Base-by-base conservation (phyloP, 2,113 vertebrate genomes). In the Hepsetus odoe region DNA sequence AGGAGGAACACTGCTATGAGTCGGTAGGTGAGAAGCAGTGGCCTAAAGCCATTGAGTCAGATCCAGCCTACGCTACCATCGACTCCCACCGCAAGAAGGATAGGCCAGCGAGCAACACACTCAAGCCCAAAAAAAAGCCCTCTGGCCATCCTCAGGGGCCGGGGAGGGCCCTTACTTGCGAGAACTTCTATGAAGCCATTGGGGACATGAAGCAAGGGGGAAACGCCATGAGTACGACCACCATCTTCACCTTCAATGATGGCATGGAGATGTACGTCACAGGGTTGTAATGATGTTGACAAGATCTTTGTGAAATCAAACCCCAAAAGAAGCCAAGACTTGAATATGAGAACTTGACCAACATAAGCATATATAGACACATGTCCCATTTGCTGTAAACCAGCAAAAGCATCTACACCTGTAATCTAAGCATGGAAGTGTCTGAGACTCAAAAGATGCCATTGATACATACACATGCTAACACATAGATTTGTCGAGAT, bases 211-310 rank as follows among this genome's bases (percentile, higher is more conserved):
- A 92, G 86, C 88, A 91, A 82, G 91, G 89, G 9, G 86, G 40
- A 66, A 89, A 75, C 79, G 85, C 81, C 82, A 86, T 91, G 64
- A 88, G 91, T 86, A 93, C 91, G 84, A 94, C 92, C 75, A 93
- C 92, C 85, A 92, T 94, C 83, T 93, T 94, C 84, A 93, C 91
- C 51, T 93, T 94, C 80, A 93, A 94, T 55, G 92, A 93, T n/a
- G 92, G 93, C 69, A 92, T 93, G 90, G 92, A 94, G 87, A 94
- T 94, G 93, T 93, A 94, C 12, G 92, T 93, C 84, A 94, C 92
- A 0, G 92, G 93, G 72, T 88, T 93, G 86, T 93, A 92, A 87
- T 38, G 32, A 20, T 56, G 30, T 5, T 6, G 5, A 8, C n/a
- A 16, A 56, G 13, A 28, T 33, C 12, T 20, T 11, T 5, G 0